Evolutionary conservation across 2,888 invertebrate species (phyloP).

Genomic region (Cheilosia soror): DNA sequence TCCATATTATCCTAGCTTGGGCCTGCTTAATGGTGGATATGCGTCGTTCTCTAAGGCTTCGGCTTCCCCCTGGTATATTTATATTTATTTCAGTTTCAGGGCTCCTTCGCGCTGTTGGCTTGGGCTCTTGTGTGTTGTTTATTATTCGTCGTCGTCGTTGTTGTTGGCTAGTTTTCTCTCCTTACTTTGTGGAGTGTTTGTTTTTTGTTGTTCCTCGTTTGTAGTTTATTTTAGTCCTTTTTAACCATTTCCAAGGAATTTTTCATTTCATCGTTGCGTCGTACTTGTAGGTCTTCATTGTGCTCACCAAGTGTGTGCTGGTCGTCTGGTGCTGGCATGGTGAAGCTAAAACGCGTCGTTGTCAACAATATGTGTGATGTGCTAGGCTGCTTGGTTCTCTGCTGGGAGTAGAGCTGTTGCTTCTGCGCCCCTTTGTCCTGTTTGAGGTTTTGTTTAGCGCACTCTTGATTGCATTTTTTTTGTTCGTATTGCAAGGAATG

Average conservation of each 20-base stretch:
- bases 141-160: conserved; percentile 46
- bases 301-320: conserved; percentile 1
- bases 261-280: conserved; percentile 20
- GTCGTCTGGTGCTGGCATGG: background rate
- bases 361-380: conserved; percentile 24
- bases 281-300: conserved; percentile 62
- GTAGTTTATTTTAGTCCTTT: conserved; percentile 63
- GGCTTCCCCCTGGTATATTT: conserved; percentile 17
- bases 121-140: conserved; percentile 30
- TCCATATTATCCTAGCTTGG: conserved; percentile 25
- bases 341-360: conserved; percentile 6
- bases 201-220: conserved; percentile 18
- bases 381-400: conserved; percentile 10
- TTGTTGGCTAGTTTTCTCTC: conserved; percentile 49
- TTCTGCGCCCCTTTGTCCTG: conserved; percentile 67
- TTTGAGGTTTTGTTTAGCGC: conserved; percentile 55
- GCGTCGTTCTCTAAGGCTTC: conserved; percentile 17
- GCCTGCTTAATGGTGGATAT: conserved; percentile 16
- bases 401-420: conserved; percentile 49
- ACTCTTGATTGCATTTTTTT: conserved; percentile 62
- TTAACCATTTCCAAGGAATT: conserved; percentile 66
- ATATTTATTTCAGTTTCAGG: conserved; percentile 25
- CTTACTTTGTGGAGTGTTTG: conserved; percentile 33
- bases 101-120: conserved; percentile 11
- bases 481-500: conserved; percentile 39